These are phyloP conservation scores for Gnathonemus echidnorhynchus DNA, from an alignment of 2,113 vertebrate species.

Conservation along the genomic window DNA sequence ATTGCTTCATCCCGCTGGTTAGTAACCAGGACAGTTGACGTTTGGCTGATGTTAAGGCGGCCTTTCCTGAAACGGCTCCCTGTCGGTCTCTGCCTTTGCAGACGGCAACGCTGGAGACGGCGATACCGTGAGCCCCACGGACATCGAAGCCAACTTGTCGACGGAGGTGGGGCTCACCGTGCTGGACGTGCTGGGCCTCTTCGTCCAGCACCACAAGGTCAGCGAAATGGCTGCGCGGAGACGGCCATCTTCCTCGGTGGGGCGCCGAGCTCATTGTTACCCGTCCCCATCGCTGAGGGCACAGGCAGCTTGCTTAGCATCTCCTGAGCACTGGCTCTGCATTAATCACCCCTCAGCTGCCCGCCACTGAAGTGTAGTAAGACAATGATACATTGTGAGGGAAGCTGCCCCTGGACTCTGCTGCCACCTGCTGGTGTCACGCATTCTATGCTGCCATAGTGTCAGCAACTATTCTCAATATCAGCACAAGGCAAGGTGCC, in stretches of 20 bases:
- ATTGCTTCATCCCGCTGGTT: background rate
- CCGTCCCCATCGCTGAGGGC: background rate
- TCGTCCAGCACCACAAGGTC: slow-evolving; percentile 87
- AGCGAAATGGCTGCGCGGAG: slow-evolving; percentile 2
- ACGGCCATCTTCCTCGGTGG: background rate
- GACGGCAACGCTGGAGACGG: slow-evolving; percentile 74
- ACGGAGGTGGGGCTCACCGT: slow-evolving; percentile 89
- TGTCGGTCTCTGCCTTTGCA: slow-evolving; percentile 15
- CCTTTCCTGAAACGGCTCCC: background rate
- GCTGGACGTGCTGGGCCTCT: slow-evolving; percentile 84
- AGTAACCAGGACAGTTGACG: background rate
- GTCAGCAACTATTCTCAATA: background rate
- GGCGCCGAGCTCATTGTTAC: background rate
- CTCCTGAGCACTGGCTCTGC: background rate
- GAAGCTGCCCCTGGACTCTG: background rate
- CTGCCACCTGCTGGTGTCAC: slow-evolving; percentile 16
- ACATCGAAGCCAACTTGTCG: slow-evolving; percentile 86
- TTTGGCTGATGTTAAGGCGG: background rate
- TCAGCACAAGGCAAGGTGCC: background rate
- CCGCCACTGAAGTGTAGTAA: background rate
- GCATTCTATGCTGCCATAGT: background rate
- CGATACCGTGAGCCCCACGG: slow-evolving; percentile 78
- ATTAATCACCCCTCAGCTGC: background rate
- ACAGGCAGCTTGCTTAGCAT: background rate
- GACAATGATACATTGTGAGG: background rate